Evolutionary conservation across 2,113 vertebrate species (phyloP).

Genomic region (Rhinolophus sinicus): DNA sequence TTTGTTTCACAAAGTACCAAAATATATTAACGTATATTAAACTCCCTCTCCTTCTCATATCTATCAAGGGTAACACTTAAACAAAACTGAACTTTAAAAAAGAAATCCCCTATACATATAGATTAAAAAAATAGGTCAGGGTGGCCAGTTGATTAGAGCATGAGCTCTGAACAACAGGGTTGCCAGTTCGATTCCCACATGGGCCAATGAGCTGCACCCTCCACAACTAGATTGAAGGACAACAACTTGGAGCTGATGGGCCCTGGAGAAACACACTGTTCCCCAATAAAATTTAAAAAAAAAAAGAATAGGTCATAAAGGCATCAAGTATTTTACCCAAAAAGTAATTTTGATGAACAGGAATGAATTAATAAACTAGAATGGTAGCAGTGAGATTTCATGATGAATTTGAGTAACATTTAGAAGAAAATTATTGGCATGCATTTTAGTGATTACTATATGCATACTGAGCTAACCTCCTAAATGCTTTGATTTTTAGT

Average conservation of each 20-base stretch:
- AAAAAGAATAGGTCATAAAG: neutral
- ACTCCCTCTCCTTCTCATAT: neutral
- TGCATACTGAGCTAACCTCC: neutral
- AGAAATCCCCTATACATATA: neutral
- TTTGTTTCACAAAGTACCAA: conserved; percentile 29
- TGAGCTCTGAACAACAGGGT: no score
- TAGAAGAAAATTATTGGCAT: neutral
- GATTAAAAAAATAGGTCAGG: neutral
- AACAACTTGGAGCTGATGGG: no score
- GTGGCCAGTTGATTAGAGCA: no score
- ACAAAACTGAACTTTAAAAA: neutral
- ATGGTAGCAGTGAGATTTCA: neutral
- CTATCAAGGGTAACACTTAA: neutral
- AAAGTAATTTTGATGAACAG: neutral
- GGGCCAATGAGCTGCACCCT: no score
- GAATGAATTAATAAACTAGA: neutral
- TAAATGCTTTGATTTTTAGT: neutral
- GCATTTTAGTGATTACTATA: neutral
- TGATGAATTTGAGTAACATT: neutral
- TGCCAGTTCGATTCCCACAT: no score
- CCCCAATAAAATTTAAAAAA: no score
- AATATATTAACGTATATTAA: neutral
- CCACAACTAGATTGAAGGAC: no score
- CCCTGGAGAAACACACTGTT: no score
- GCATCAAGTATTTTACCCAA: neutral